Evolutionary conservation across 2,113 vertebrate genomes (phyloP).

Genomic region (Scophthalmus maximus): DNA sequence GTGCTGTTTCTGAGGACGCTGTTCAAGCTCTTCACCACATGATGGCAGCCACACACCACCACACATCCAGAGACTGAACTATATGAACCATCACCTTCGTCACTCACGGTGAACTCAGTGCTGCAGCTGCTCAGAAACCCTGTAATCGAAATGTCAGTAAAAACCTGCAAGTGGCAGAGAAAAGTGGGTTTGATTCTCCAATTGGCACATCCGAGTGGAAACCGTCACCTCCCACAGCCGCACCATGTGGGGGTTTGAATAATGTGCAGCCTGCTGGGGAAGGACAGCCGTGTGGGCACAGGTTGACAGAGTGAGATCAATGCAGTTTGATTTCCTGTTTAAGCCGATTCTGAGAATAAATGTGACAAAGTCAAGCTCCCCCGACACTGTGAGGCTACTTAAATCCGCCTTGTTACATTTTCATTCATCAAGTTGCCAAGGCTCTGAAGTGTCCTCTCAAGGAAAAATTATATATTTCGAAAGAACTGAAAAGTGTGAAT

Average conservation of each 20-base stretch:
- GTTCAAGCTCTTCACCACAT: conserved; percentile 41
- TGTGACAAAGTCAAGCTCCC: conserved; percentile 31
- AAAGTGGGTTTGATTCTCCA: background rate
- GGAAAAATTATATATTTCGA: conserved; percentile 9
- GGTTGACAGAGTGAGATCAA: conserved; percentile 28
- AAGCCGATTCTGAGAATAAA: conserved; percentile 42
- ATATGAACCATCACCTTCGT: too few species aligned
- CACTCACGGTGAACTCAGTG: background rate
- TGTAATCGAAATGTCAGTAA: conserved; percentile 35
- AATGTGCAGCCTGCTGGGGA: too few species aligned
- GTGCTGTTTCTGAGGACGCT: background rate
- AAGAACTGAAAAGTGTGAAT: conserved; percentile 5
- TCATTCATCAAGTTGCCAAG: conserved; percentile 16
- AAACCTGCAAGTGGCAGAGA: background rate
- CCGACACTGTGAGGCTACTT: conserved; percentile 11
- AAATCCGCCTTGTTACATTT: conserved; percentile 28
- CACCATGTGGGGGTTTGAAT: background rate
- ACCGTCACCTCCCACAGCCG: background rate
- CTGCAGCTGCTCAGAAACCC: conserved; percentile 16
- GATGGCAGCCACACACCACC: conserved; percentile 60
- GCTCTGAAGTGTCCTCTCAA: background rate
- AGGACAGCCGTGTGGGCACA: background rate
- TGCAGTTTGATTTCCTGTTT: conserved; percentile 51
- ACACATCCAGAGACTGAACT: background rate
- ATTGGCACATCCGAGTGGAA: background rate